Evolutionary conservation across 2,888 invertebrate species (phyloP).

Genomic region (Sepiola atlantica): DNA sequence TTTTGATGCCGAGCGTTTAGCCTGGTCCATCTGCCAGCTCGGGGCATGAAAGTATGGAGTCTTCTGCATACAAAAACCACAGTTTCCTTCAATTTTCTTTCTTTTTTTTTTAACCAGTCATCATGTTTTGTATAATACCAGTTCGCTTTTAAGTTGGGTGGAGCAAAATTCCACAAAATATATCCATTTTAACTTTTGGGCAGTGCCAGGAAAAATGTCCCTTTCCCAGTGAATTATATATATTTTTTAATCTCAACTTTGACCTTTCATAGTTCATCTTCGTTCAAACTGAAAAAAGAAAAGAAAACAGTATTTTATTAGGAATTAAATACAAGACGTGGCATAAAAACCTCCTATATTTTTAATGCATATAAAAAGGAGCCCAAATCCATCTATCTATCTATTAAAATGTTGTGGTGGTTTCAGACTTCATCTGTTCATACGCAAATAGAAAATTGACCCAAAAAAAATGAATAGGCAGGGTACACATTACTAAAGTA

Average conservation of each 20-base stretch:
- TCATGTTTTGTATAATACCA: not conserved
- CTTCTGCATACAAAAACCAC: not conserved
- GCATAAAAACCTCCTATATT: not conserved
- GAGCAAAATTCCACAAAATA: slow-evolving; percentile 36
- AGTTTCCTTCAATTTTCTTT: not conserved
- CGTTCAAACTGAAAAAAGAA: slow-evolving; percentile 42
- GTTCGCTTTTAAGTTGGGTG: not conserved
- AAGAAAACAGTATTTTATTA: not conserved
- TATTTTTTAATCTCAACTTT: not conserved
- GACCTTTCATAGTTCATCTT: slow-evolving; percentile 45
- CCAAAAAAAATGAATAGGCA: not conserved
- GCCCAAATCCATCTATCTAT: not conserved
- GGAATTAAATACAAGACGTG: not conserved
- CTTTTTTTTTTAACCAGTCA: not conserved
- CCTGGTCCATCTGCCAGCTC: not conserved
- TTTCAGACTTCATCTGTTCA: no score
- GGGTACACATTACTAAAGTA: not conserved
- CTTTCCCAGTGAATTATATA: not conserved
- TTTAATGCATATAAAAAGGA: not conserved
- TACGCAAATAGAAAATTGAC: not conserved
- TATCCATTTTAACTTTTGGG: not conserved
- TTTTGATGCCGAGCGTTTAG: not conserved
- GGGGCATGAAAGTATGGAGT: not conserved
- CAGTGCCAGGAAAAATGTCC: slow-evolving; percentile 37
- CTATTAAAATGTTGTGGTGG: not conserved